Conservation (phyloP, 2,888 invertebrate genomes). For the Tanypteryx hageni region DNA sequence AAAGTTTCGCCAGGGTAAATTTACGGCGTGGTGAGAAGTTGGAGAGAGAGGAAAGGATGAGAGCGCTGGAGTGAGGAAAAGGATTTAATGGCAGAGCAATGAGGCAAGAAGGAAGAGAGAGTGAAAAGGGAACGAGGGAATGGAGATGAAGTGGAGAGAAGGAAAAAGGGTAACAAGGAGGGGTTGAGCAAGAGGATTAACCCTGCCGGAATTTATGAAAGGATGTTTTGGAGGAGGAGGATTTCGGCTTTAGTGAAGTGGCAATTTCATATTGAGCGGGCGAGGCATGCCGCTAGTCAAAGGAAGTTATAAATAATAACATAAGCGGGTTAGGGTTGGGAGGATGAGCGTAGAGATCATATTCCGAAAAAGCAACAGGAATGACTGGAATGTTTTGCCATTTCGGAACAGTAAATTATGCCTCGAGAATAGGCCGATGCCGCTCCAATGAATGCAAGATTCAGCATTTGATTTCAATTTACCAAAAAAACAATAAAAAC, state of each 20-base stretch:
- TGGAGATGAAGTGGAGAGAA: background rate
- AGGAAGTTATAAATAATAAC: slow-evolving; percentile 31
- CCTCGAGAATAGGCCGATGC: background rate
- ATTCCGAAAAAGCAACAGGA: background rate
- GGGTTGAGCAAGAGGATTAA: slow-evolving; percentile 43
- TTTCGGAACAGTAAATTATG: background rate
- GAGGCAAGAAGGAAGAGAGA: background rate
- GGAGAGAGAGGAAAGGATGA: background rate
- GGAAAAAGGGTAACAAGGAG: background rate
- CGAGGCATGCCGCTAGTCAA: slow-evolving; percentile 12
- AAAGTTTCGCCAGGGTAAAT: slow-evolving; percentile 30
- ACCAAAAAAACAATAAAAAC: no score
- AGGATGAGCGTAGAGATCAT: background rate
- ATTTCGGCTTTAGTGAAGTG: background rate
- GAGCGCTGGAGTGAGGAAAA: background rate
- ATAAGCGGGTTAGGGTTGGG: background rate
- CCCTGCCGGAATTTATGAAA: slow-evolving; percentile 24
- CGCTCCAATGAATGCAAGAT: background rate
- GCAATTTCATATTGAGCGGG: background rate
- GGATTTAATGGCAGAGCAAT: background rate
- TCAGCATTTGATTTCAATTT: no score
- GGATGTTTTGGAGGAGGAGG: slow-evolving; percentile 33
- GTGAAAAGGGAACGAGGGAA: background rate
- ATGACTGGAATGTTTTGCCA: no score
- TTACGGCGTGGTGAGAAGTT: slow-evolving; percentile 28